Evolutionary conservation across 2,113 vertebrate species (phyloP), one percentile per base, ranked within the genome.

Genomic region (Scalopus aquaticus): DNA sequence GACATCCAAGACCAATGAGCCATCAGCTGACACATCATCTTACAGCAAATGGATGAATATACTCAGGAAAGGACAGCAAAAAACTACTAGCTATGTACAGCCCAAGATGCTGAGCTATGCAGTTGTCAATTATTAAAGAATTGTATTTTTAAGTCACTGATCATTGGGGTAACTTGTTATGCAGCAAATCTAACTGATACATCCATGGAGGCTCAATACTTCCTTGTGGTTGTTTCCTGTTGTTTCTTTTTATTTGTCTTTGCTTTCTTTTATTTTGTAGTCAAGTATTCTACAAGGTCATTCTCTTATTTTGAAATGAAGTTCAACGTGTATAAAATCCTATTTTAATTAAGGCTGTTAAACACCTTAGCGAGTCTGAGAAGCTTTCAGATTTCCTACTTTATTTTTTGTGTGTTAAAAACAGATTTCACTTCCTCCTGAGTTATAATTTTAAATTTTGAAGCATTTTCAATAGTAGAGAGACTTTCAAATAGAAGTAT

Each of bases 251-350:
- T 80, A 44, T 39, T 26, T 62, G 28, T 62, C 17, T 62, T 28
- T 62, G 28, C 30, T 62, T 19, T 22, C 20, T 56, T 56, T 56
- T 56, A 56, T 56, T 56, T 56, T 56, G 8, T 56, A 56, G 54
- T 24, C 20, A 56, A 56, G 11, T 22, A 56, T 56, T 56, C 54
- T 56, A 7, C 54, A 56, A 56, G 54, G 20, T 64, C 49, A 39
- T 93, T 86, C 37, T 35, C 39, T 70, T 80, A 76, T 82, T 92
- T 85, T 91, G 87, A 58, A 90, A 64, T 82, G 19, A 87, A 54
- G 9, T 42, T 39, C 35, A 82, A 69, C 12, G 9, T 39, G 8
- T 69, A 0, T 83, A 77, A 91, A 91, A 88, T 91, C 26, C 64
- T 83, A 78, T 39, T 81, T 95, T 89, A 58, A 49, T 62, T 51